phyloP scores from a whole-genome alignment of 2,113 vertebrate species.

The Rhadina sibilatrix region DNA sequence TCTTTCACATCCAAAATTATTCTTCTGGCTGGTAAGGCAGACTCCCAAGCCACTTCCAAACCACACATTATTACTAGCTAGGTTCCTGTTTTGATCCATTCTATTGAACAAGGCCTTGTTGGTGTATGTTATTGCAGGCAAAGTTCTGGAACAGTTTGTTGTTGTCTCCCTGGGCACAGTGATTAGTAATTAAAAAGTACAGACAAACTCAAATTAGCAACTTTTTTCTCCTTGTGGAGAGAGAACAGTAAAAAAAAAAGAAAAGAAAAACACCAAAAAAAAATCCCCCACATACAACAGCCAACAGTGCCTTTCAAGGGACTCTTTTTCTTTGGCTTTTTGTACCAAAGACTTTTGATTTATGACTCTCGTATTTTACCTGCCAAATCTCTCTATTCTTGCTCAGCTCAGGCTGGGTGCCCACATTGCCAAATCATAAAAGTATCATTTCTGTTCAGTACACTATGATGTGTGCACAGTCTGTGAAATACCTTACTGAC shows the following conservation, averaged over 20 bases:
- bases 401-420: not conserved
- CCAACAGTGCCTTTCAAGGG: not conserved
- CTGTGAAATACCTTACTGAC: not conserved
- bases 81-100: not conserved
- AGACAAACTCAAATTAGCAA: not conserved
- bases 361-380: not conserved
- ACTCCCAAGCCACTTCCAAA: not conserved
- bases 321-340: not conserved
- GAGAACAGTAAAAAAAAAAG: not conserved
- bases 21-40: not conserved
- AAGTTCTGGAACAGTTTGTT: not conserved
- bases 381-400: not conserved
- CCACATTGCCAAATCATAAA: not conserved
- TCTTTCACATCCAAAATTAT: not conserved
- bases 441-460: not conserved
- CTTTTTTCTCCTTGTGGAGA: not conserved
- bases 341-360: not conserved
- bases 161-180: not conserved
- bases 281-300: not conserved
- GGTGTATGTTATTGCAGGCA: not conserved
- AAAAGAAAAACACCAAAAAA: no score
- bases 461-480: not conserved
- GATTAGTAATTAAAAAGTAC: not conserved
- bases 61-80: not conserved
- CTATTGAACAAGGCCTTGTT: not conserved